A percentile compares a stretch with the other conserved stretches of the same genome.
Conservation (phyloP, 2,888 invertebrate species). For the Epicampocera succincta region DNA sequence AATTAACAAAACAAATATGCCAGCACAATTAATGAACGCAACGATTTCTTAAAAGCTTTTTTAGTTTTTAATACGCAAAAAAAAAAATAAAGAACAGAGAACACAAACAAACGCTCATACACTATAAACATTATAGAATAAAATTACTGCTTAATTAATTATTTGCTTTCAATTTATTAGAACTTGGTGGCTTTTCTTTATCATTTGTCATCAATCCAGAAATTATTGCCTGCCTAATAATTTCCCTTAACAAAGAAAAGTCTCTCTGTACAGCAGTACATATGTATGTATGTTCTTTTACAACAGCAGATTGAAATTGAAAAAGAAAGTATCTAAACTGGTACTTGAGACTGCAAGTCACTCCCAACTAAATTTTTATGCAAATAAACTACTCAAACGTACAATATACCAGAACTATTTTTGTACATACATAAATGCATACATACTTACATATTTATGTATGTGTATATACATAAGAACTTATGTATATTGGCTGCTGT, state of each 20-base stretch:
- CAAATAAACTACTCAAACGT: slow-evolving; percentile 22
- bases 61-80: slow-evolving; percentile 54
- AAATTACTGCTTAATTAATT: slow-evolving; percentile 10
- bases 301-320: not conserved
- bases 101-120: not conserved
- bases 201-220: slow-evolving; percentile 17
- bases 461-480: too few species aligned
- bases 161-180: slow-evolving; percentile 2
- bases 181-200: not conserved
- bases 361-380: not conserved
- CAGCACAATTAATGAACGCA: slow-evolving; percentile 34
- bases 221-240: not conserved
- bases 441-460: too few species aligned
- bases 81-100: slow-evolving; percentile 24
- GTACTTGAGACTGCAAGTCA: slow-evolving; percentile 50
- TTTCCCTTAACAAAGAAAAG: too few species aligned
- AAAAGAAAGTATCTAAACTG: slow-evolving; percentile 34
- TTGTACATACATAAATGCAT: not conserved
- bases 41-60: slow-evolving; percentile 28
- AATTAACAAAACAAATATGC: slow-evolving; percentile 47
- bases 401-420: slow-evolving; percentile 1
- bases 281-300: slow-evolving; percentile 20
- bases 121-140: slow-evolving; percentile 11
- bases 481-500: slow-evolving; percentile 40
- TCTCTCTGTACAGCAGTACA: not conserved